Evolutionary conservation across 1,140 invertebrate species (phyloP).

Genomic region (Bradynema listronoti): DNA sequence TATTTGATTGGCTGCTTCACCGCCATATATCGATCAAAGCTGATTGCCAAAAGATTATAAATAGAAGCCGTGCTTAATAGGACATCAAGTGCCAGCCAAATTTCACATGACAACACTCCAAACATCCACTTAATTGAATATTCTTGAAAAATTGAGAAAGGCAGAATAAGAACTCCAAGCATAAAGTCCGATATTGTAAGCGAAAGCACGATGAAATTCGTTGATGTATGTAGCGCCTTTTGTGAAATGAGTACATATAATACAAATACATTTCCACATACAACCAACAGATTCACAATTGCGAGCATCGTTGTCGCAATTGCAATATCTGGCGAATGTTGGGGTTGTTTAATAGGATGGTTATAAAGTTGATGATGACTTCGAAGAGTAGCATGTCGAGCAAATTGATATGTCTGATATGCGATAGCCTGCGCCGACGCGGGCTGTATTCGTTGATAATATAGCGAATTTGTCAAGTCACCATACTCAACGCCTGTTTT

Average conservation of each 20-base stretch:
- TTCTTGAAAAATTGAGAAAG: slow-evolving; percentile 54
- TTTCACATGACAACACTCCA: slow-evolving; percentile 57
- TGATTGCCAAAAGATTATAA: slow-evolving; percentile 60
- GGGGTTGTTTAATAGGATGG: no score
- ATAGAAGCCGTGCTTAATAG: slow-evolving; percentile 60
- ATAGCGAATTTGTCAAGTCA: no score
- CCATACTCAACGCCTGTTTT: no score
- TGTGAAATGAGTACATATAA: slow-evolving; percentile 53
- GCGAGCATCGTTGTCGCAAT: no score
- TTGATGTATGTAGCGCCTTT: slow-evolving; percentile 51
- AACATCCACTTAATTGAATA: slow-evolving; percentile 58
- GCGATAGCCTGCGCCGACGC: no score
- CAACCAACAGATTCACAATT: slow-evolving; percentile 49
- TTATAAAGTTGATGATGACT: no score
- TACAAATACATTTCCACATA: slow-evolving; percentile 54
- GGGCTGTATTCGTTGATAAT: no score
- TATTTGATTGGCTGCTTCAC: slow-evolving; percentile 59
- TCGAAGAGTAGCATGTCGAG: no score
- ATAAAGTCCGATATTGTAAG: slow-evolving; percentile 58
- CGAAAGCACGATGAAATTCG: slow-evolving; percentile 53
- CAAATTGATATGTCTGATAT: no score
- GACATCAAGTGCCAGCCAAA: slow-evolving; percentile 61
- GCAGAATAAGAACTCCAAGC: slow-evolving; percentile 59
- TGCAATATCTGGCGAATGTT: no score
- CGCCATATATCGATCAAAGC: slow-evolving; percentile 60